Base-by-base conservation (phyloP, 1,140 invertebrate genomes). In the Drosophila asahinai region DNA sequence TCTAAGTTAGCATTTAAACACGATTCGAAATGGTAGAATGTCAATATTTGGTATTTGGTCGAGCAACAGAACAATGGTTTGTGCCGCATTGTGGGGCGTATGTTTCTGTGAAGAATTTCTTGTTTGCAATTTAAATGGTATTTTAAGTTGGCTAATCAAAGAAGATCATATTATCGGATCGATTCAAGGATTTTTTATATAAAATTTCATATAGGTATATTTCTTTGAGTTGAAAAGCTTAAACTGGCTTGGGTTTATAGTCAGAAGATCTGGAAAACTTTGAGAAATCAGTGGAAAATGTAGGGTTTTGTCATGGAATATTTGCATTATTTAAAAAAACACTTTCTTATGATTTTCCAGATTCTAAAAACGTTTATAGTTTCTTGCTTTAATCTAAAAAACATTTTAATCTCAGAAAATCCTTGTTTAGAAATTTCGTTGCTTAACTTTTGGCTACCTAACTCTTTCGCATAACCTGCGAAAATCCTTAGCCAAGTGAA, bases 11-110 rank as follows among this genome's bases (percentile, higher is more conserved):
- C 33, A 58, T 71, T 72, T 73, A 33, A 59, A 36, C 70, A 72
- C 48, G 51, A 72, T 33, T 19, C 15, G 36, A 49, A 49, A 30
- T 17, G 30, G 66, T 30, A n/a, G 30, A 72, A 60, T 59, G 45
- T 27, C 19, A 73, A 49, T 71, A 71, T 71, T 72, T 72, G 65
- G 65, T 59, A 71, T 70, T 72, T 49, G 52, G 47, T 67, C 14
- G 33, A 42, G 38, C 45, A 27, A 33, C 17, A 33, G 27, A 68
- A 71, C 65, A 67, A 67, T 49, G 36, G 62, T n/a, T 45, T 5
- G 0, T 57, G 40, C 63, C 57, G 5, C 54, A 63, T 36, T 36
- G 19, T 45, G 27, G 25, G 63, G 63, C 58, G 58, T 63, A n/a
- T 63, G 40, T 45, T 64, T 64, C 36, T 64, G 25, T 30, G 17